A percentile compares a stretch with the other conserved stretches of the same genome.
These are phyloP conservation scores for Thumatha senex DNA, from an alignment of 2,888 invertebrate species.

Conservation along the genomic window DNA sequence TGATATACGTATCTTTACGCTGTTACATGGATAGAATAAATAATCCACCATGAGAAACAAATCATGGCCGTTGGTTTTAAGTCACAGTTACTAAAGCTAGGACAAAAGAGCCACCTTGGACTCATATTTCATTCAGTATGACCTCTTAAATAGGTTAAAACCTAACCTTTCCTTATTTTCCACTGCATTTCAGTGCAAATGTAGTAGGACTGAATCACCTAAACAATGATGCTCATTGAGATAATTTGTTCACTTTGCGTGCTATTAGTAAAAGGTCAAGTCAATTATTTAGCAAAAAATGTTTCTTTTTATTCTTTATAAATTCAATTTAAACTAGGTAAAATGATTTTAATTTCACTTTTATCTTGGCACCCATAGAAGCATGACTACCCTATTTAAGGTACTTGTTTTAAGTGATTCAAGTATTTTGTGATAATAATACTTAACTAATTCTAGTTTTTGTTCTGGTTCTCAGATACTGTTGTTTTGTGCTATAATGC, in stretches of 20 bases:
- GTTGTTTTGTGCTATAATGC: slow-evolving; percentile 8
- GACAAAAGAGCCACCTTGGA: too few species aligned
- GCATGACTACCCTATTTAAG: slow-evolving; percentile 35
- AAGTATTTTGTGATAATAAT: neutral
- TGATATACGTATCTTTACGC: too few species aligned
- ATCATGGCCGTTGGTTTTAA: too few species aligned
- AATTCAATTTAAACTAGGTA: slow-evolving; percentile 19
- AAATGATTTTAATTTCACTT: slow-evolving; percentile 30
- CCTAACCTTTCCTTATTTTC: neutral
- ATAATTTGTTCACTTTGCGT: slow-evolving; percentile 24
- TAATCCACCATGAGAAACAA: too few species aligned
- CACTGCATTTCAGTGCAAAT: neutral
- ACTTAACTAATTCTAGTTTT: neutral
- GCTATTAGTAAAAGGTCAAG: slow-evolving; percentile 17
- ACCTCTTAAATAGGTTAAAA: slow-evolving; percentile 8
- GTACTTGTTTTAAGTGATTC: slow-evolving; percentile 17
- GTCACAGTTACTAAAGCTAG: too few species aligned
- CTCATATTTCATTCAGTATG: too few species aligned
- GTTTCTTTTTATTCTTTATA: slow-evolving; percentile 13
- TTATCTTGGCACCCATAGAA: slow-evolving; percentile 17
- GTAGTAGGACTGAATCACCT: slow-evolving; percentile 16
- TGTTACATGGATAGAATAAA: too few species aligned
- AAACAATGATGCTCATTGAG: slow-evolving; percentile 36
- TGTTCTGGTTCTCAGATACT: slow-evolving; percentile 26
- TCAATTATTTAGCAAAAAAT: slow-evolving; percentile 17